Evolutionary conservation across 2,888 invertebrate species (phyloP), one percentile per base, ranked within the genome.

Genomic region (Drosophila gaucha): DNA sequence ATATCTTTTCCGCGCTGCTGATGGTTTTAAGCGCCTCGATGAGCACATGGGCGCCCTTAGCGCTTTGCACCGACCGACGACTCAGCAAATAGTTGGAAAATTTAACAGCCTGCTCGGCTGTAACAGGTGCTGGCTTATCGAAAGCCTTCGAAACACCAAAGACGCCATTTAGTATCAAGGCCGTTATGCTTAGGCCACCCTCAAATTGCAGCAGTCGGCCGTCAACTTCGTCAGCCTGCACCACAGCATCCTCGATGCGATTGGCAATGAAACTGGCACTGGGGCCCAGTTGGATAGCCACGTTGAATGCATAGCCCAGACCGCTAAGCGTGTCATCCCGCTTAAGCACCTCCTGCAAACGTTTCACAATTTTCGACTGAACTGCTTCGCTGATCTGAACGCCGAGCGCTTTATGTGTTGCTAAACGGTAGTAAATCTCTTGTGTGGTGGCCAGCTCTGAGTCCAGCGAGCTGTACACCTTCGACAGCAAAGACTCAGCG

Each of bases 151-250:
- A 93, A 8, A 96, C 92, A 79, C 93, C 93, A 38, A 93, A 90
- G 1, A 93, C 93, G 22, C 94, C 94, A 14, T 94, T 93, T 1
- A 95, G 91, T 28, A 95, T 86, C 28, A 94, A 89, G 0, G 94
- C 94, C 0, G 97, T 97, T 43, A 95, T 95, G 2, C 96, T 96
- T 50, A 98, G 93, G 8, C 97, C 97, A 28, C 97, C 97, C 91
- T 99, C 99, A 92, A 98, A 99, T 92, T 98, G 96, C 67, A 97
- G 92, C 83, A 96, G 95, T 86, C 94, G 95, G 10, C 96, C 95
- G 92, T 98, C 97, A 4, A 97, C 96, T 93, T 99, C 98, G 92
- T 99, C 99, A 2, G 98, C 98, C 89, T 98, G 98, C 3, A 97
- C 95, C 64, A 99, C 93, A n/a, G 97, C 96, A 90, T 98, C 97